Evolutionary conservation across 30 jellyfish, hydroid and myxozoan species (phyloP), one percentile per base, ranked within the genome.

Genomic region (Morbakka virulenta): DNA sequence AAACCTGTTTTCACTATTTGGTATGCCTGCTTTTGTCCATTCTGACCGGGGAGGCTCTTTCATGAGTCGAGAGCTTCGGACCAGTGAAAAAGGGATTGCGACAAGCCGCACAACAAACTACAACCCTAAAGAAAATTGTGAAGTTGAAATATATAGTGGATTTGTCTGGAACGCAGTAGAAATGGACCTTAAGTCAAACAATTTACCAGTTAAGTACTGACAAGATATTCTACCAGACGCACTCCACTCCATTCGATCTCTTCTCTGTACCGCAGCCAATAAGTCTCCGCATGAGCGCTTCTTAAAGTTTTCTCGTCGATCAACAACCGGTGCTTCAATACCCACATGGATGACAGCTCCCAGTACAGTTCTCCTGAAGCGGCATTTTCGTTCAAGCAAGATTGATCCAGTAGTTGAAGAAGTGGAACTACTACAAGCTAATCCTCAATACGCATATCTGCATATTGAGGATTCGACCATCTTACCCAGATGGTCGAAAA

Each of bases 11-110:
- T 76, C 88, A 48, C 23, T 84, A 64, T 84, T 84, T 67, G 95
- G 95, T 49, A 66, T 77, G 87, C 95, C 95, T 17, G 33, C 62
- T 3, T 76, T 21, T 34, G 70, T 85, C 11, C 95, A 85, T 50
- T 76, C 93, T 31, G 95, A 85, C 75, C 47, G 95, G 13, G 94
- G 94, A n/a, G 31, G 74, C 13, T 83, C 93, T 11, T 75, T 83
- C 61, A 57, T 83, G 76, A 28, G 67, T 27, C 52, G 72, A 71
- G 34, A 20, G 21, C 52, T 20, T 49, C 84, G n/a, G n/a, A n/a
- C n/a, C 67, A 0, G 23, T 41, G 28, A 65, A 50, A 13, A 74
- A 73, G 36, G 86, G 78, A 25, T 25, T 72, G 85, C 95, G 68
- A 52, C 92, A 61, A 83, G 92, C 63, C 48, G 92, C 36, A 72